A percentile compares a stretch with the other conserved stretches of the same genome.
phyloP scores from a whole-genome alignment of 2,113 vertebrate species.

The Oreotrochilus melanogaster region DNA sequence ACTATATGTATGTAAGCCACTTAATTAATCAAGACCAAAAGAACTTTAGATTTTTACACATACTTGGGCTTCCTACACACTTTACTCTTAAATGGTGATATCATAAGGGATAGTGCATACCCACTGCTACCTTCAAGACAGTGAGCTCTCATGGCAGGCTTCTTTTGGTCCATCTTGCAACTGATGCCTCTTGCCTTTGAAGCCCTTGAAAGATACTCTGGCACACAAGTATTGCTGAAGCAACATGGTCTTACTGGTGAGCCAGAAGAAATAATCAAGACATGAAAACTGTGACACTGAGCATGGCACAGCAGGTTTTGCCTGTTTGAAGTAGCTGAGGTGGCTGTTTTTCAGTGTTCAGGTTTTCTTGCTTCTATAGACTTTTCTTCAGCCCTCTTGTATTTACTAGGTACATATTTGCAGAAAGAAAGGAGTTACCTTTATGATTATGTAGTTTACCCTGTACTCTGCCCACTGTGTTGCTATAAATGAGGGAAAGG shows the following conservation, averaged over 20 bases:
- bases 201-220: background rate
- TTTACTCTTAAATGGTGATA: background rate
- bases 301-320: rapidly evolving
- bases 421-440: background rate
- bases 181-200: background rate
- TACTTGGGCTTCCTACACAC: background rate
- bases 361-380: background rate
- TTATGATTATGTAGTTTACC: background rate
- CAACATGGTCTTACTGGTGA: background rate
- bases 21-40: background rate
- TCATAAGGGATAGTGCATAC: background rate
- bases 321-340: background rate
- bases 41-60: background rate
- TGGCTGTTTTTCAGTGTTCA: rapidly evolving
- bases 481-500: background rate
- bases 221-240: background rate
- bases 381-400: background rate
- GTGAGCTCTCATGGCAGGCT: background rate
- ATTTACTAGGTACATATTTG: background rate
- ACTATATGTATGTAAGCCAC: background rate
- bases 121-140: background rate
- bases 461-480: background rate
- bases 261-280: background rate
- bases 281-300: rapidly evolving
- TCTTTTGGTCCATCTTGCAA: background rate